Conservation (phyloP, 2,797 vertebrate species). For the Bryconaethiops microstoma region DNA sequence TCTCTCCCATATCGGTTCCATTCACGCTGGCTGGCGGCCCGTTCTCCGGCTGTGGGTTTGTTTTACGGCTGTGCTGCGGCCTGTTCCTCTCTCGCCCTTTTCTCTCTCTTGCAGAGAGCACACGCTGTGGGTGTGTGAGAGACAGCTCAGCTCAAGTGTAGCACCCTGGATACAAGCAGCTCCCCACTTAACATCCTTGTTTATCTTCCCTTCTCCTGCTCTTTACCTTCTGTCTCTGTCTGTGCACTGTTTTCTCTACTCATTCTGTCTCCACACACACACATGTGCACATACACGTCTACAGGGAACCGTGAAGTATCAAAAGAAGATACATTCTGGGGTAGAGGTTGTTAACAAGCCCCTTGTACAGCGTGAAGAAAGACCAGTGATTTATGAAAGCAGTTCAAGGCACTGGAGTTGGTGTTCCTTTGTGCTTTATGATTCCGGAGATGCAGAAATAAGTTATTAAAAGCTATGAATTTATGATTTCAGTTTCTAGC, state of each 20-base stretch:
- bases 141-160: conserved; percentile 29
- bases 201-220: conserved; percentile 22
- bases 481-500: too few relatives aligned
- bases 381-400: neutral
- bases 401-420: neutral
- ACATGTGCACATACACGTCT: neutral
- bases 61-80: conserved; percentile 33
- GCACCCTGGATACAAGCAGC: conserved; percentile 20
- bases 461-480: neutral
- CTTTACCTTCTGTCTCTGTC: neutral
- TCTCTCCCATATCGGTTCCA: conserved; percentile 48
- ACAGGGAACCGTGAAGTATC: neutral
- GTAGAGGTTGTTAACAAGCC: conserved; percentile 6
- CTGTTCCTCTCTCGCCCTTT: neutral
- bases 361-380: neutral
- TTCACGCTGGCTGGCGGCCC: conserved; percentile 48
- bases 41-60: conserved; percentile 44
- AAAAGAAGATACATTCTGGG: neutral
- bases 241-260: neutral
- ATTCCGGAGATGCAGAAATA: neutral
- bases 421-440: neutral
- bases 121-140: conserved; percentile 32
- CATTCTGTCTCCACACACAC: neutral
- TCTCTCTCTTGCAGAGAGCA: conserved; percentile 21
- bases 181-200: conserved; percentile 19